Evolutionary conservation across 64 coral and sea anemone genomes (phyloP), one percentile per base, ranked within the genome.

Genomic region (Stylophora pistillata): DNA sequence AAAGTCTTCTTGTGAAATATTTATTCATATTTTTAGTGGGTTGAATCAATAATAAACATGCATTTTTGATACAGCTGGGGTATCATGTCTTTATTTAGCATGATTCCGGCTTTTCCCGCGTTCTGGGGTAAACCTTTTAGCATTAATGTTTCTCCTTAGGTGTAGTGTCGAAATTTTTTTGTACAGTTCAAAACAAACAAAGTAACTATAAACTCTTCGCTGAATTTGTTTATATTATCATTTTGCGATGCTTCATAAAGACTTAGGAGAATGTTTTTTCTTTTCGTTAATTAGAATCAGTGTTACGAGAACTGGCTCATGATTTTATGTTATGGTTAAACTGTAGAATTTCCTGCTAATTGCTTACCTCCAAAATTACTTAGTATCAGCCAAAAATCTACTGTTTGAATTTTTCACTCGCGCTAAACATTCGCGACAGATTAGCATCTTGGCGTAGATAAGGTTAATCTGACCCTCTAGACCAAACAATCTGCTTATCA

Each of bases 341-440:
- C 33, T 64, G 62, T 23, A 56, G 60, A 69, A 53, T 84, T 34
- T 33, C 34, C 33, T 16, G 61, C 16, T 53, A 69, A 28, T 84
- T 53, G 62, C 69, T 82, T 80, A 31, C 78, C 37, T 31, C 11
- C 16, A 27, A 80, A 61, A 82, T 61, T 60, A 20, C 37, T 34
- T 30, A 26, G 58, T 58, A 64, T 68, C 64, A n/a, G 21, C 21
- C 5, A 25, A 82, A 15, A 21, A 64, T 33, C 18, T 31, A 23
- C 15, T 64, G 33, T n/a, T 15, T 26, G 14, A 32, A 20, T 56
- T 26, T 78, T 13, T 56, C 53, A 6, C 23, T n/a, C 9, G 18
- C 28, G 31, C 53, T n/a, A 78, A 79, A 79, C n/a, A 63, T 23
- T 58, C 78, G 7, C 14, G 23, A 47, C 20, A 84, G 80, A 84